A percentile compares a stretch with the other conserved stretches of the same genome.
These are phyloP conservation scores for Sesamia inferens DNA, from an alignment of 2,888 invertebrate species.

Conservation along the genomic window DNA sequence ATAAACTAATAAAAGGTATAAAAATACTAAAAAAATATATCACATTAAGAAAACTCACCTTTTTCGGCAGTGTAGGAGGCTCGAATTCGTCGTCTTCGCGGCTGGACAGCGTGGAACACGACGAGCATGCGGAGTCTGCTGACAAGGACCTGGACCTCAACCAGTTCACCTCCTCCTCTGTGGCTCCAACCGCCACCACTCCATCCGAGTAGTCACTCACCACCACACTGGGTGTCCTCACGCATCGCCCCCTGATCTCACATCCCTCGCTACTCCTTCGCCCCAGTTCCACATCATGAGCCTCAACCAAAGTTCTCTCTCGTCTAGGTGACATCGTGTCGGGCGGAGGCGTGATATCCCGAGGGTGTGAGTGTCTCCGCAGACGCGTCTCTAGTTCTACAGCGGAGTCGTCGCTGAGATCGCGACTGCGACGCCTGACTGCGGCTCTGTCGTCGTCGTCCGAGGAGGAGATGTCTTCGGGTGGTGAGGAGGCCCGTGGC, in stretches of 20 bases:
- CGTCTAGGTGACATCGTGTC: slow-evolving; percentile 83
- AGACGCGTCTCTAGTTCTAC: slow-evolving; percentile 88
- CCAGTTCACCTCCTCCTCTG: slow-evolving; percentile 86
- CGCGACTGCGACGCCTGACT: slow-evolving; percentile 85
- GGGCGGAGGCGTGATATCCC: slow-evolving; percentile 83
- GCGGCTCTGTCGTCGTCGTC: slow-evolving; percentile 88
- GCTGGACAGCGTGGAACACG: slow-evolving; percentile 93
- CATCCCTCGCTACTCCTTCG: slow-evolving; percentile 87
- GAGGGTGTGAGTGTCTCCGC: slow-evolving; percentile 83
- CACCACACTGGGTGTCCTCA: slow-evolving; percentile 96
- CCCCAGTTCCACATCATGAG: slow-evolving; percentile 90
- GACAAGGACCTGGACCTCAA: slow-evolving; percentile 87
- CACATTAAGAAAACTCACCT: slow-evolving; percentile 80
- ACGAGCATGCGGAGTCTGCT: slow-evolving; percentile 93
- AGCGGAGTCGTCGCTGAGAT: slow-evolving; percentile 89
- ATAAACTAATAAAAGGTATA: not conserved
- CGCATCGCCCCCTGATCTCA: slow-evolving; percentile 89
- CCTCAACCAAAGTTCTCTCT: slow-evolving; percentile 86
- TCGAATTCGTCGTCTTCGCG: slow-evolving; percentile 92
- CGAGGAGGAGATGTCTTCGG: slow-evolving; percentile 85
- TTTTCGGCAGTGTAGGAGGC: slow-evolving; percentile 85
- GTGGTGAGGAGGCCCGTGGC: slow-evolving; percentile 82
- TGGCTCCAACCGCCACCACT: slow-evolving; percentile 83
- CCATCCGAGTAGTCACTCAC: slow-evolving; percentile 96
- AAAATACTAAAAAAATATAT: not conserved